Evolutionary conservation across 2,888 invertebrate genomes (phyloP).

Genomic region (Periphyllus acericola): DNA sequence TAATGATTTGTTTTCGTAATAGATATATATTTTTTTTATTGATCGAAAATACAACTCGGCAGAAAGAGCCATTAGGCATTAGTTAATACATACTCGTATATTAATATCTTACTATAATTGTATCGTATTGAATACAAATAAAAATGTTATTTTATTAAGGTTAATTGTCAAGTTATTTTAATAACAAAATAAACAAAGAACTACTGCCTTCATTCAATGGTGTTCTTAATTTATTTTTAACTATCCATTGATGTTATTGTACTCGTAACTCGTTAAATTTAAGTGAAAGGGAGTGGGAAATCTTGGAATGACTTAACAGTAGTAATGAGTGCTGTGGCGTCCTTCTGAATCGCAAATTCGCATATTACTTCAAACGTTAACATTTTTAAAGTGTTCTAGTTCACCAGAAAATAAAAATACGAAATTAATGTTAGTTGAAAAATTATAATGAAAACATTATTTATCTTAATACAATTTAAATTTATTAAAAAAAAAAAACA

Average conservation of each 20-base stretch:
- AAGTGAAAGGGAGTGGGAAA: conserved; percentile 35
- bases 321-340: neutral
- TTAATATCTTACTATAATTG: too few relatives aligned
- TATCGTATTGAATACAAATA: too few relatives aligned
- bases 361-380: neutral
- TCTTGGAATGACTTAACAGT: neutral
- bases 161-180: too few relatives aligned
- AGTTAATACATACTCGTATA: too few relatives aligned
- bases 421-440: neutral
- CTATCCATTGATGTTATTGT: neutral
- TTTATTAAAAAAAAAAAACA: neutral
- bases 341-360: neutral
- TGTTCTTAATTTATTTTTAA: neutral
- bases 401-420: neutral
- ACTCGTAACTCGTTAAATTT: conserved; percentile 5
- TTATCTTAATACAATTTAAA: neutral
- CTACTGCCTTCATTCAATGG: neutral
- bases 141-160: too few relatives aligned
- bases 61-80: too few relatives aligned
- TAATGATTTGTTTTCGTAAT: too few relatives aligned
- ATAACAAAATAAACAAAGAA: too few relatives aligned
- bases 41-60: too few relatives aligned
- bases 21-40: too few relatives aligned
- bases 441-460: neutral
- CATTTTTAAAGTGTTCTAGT: neutral